Evolutionary conservation across 1,140 invertebrate species (phyloP), one percentile per base, ranked within the genome.

Genomic region (Cardiocondyla obscurior): DNA sequence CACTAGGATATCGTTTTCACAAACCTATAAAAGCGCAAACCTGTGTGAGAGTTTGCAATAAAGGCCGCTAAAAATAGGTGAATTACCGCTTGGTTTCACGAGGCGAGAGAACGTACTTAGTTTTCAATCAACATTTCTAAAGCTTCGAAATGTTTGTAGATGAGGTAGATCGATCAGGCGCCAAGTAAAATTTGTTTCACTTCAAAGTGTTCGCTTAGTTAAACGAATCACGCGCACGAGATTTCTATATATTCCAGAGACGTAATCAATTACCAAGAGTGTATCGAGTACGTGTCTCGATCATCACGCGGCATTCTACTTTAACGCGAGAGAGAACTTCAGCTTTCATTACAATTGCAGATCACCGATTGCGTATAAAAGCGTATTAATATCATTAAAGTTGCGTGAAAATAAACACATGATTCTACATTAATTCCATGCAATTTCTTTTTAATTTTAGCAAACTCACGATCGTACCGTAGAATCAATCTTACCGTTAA

Each of bases 1-100:
- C 0, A 98, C 95, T 5, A 98, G 93, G 5, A 97, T 97, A 89
- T 98, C 98, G 88, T 97, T 97, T 90, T 98, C 95, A 85, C 97
- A 98, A 3, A 98, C 97, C 94, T 96, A 69, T 8, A 90, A 86
- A 69, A 14, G 6, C 25, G 22, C 53, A 67, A 60, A 36, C 70
- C 0, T 46, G 51, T 44, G 25, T 73, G 22, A 7, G 49, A 49
- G 57, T 36, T 49, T 12, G 12, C 28, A 33, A 14, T 33, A 14
- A 25, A 44, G 7, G 14, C 12, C 28, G 0, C 2, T n/a, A 12
- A 42, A 46, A 44, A 39, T 30, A 19, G 1, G 1, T 30, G n/a
- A 39, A 28, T 19, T 51, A 25, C 0, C 10, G 28, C 6, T 51
- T 53, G 10, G 53, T 53, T 19, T 0, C 25, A 36, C 16, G 14